Base-by-base conservation (phyloP, 2,113 vertebrate genomes). In the Lycaon pictus region DNA sequence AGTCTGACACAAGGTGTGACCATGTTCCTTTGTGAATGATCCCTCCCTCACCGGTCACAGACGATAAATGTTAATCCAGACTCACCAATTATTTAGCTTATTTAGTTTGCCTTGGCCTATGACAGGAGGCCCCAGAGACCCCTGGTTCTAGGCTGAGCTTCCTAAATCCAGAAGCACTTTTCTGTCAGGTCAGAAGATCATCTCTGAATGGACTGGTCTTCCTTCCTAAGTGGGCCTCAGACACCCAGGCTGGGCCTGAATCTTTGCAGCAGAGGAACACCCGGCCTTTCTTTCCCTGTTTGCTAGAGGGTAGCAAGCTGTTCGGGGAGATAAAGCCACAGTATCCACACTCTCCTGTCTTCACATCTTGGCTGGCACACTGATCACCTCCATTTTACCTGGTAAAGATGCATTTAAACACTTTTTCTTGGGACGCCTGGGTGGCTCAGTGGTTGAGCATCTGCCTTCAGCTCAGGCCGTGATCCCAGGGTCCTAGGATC, bases 51-150 rank as follows among this genome's bases (percentile, higher is more conserved):
- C 69, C 43, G 74, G 19, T 63, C 60, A 90, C 20, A 29, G 55
- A 81, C 67, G 89, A 90, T 77, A 43, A 69, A 92, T 77, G 76
- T 76, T 92, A 96, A 55, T 84, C 92, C 51, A 76, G 35, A 82
- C 27, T 83, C 89, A 19, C 23, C 51, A 87, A 56, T 95, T 89
- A 69, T 87, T 97, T 82, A 83, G 71, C 43, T 51, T 15, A 53
- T 48, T 80, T n/a, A 85, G 72, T 96, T 95, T 92, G 74, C 29
- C 60, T 97, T 92, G 92, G 86, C 81, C 37, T 87, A 85, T 55
- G 37, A 92, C 53, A 20, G 58, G 58, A 77, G 29, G n/a, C 90
- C 90, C 48, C 29, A 79, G 84, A 35, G 74, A 76, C n/a, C 32
- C 56, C 56, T 67, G 32, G 56, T 91, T 96, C 56, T 85, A 87